Evolutionary conservation across 2,113 vertebrate species (phyloP), one percentile per base, ranked within the genome.

Genomic region (Trichechus manatus): DNA sequence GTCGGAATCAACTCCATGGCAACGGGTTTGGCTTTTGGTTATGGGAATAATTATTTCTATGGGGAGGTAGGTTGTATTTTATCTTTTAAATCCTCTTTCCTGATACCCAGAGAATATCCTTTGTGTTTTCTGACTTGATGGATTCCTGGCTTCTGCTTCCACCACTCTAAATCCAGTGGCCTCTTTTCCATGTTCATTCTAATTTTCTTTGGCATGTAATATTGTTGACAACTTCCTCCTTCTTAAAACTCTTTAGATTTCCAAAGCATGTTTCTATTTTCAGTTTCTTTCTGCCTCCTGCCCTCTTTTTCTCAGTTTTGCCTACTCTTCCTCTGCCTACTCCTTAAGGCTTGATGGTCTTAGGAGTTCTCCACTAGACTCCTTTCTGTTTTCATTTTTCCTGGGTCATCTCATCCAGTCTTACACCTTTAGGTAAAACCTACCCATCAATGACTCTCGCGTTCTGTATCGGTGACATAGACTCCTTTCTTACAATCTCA

Each of bases 401-500:
- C 83, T 56, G 42, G 36, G 20, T 77, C 17, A 81, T 93, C 44
- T 85, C 42, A 72, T 64, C n/a, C 17, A 86, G 4, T 82, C 14
- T 23, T 94, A 25, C 42, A 36, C 44, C 77, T 77, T 94, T 59
- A 86, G 82, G 27, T 72, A 74, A 4, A 85, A 56, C 15, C n/a
- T 92, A 20, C 75, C 59, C 83, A 50, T 78, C 44, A 85, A 0
- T 82, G 59, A 85, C 72, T 96, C 27, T 87, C 31, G 9, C 56
- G 53, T 11, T 90, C 19, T 89, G 27, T 91, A 39, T 87, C 89
- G 33, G n/a, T 53, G 81, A 68, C 74, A 31, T 50, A 93, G 42
- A 87, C 64, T 90, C 86, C 20, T 74, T 92, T 88, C 22, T 78
- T 94, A 20, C 91, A 93, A 89, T 85, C 25, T 44, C 25, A 74